These are phyloP conservation scores for Lasioglossum leucozonium DNA, from an alignment of 2,888 invertebrate species.

Conservation along the genomic window DNA sequence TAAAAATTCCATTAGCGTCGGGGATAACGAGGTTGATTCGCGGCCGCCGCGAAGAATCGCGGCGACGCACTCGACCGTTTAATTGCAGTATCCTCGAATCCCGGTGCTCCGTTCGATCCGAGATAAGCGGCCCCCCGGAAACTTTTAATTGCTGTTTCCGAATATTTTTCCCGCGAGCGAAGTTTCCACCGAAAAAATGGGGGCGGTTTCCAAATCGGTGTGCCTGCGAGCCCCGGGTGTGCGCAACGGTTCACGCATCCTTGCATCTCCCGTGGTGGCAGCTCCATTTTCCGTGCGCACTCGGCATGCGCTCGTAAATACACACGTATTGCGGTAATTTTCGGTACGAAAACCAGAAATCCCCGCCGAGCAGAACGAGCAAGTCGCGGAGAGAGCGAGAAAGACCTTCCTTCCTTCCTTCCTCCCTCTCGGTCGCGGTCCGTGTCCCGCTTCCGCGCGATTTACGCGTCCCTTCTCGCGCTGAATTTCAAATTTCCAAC, in stretches of 20 bases:
- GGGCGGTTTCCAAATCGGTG: slow-evolving; percentile 22
- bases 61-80: slow-evolving; percentile 44
- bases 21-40: slow-evolving; percentile 25
- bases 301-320: slow-evolving; percentile 45
- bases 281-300: slow-evolving; percentile 36
- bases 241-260: slow-evolving; percentile 55
- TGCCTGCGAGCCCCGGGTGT: slow-evolving; percentile 28
- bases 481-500: slow-evolving; percentile 77
- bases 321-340: slow-evolving; percentile 59
- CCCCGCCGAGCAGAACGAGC: slow-evolving; percentile 32
- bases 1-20: slow-evolving; percentile 37
- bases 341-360: slow-evolving; percentile 40
- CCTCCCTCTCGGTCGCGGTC: too few relatives aligned
- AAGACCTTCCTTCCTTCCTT: slow-evolving; percentile 40
- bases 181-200: slow-evolving; percentile 24
- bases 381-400: not conserved
- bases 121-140: slow-evolving; percentile 40
- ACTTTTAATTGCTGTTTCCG: slow-evolving; percentile 61
- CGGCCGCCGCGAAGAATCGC: too few relatives aligned
- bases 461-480: slow-evolving; percentile 74
- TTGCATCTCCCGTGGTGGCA: slow-evolving; percentile 29
- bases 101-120: slow-evolving; percentile 25
- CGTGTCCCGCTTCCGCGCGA: slow-evolving; percentile 61
- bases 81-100: slow-evolving; percentile 55
- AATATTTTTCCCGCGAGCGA: slow-evolving; percentile 51